A percentile compares a stretch with the other conserved stretches of the same genome.
phyloP scores from a whole-genome alignment of 2,113 vertebrate genomes.

The Mirounga angustirostris region DNA sequence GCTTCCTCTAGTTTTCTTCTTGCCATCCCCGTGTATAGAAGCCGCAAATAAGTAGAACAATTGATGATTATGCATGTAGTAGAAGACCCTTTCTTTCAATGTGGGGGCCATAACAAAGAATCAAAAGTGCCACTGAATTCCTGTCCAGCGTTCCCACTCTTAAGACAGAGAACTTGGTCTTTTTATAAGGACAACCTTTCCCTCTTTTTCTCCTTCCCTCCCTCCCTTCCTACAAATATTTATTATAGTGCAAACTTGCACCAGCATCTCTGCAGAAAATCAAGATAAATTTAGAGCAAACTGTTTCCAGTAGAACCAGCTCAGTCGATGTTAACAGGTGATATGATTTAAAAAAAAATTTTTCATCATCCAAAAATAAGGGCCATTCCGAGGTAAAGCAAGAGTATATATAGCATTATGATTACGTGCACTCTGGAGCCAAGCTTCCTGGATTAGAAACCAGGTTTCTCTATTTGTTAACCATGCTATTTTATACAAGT shows the following conservation, averaged over 20 bases:
- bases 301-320: neutral
- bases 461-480: neutral
- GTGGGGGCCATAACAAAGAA: neutral
- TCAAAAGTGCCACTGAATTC: neutral
- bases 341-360: neutral
- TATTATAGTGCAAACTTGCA: neutral
- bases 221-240: constrained; percentile 43
- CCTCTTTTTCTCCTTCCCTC: neutral
- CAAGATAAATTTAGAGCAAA: constrained; percentile 9
- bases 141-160: neutral
- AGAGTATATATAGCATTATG: accelerated
- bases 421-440: neutral
- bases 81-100: neutral
- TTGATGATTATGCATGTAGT: accelerated
- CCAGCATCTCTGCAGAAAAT: neutral
- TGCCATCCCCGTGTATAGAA: neutral
- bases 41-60: neutral
- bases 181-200: neutral
- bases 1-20: neutral
- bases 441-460: neutral
- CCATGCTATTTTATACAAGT: neutral
- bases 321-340: neutral
- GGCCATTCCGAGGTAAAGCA: neutral
- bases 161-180: neutral
- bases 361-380: neutral